phyloP scores from a whole-genome alignment of 2,113 vertebrate species.

The Saguinus imperator region DNA sequence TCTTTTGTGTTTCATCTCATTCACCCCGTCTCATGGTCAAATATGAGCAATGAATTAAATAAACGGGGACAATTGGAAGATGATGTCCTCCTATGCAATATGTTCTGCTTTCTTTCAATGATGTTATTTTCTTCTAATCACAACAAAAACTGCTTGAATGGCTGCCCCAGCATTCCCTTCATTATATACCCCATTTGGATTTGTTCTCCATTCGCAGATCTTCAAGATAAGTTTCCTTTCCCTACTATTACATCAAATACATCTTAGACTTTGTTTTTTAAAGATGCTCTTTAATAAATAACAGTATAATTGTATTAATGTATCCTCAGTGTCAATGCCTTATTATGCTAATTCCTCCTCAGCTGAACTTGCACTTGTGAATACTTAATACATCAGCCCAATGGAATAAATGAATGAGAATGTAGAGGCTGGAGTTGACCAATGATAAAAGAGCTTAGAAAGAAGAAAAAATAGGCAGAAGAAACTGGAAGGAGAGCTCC shows the following conservation, averaged over 20 bases:
- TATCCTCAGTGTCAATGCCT: not conserved
- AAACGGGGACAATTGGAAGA: not conserved
- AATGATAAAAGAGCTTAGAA: not conserved
- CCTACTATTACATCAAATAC: not conserved
- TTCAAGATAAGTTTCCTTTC: not conserved
- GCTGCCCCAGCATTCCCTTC: not conserved
- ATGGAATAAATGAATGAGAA: not conserved
- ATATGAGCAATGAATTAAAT: not conserved
- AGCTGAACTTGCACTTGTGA: not conserved
- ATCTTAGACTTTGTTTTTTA: not conserved
- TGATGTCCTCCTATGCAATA: not conserved
- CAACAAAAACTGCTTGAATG: not conserved
- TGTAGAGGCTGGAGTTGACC: not conserved
- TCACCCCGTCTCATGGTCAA: not conserved
- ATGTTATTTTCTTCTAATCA: not conserved
- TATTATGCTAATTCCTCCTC: not conserved
- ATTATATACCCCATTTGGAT: not conserved
- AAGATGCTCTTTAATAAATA: not conserved
- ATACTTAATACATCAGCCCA: not conserved
- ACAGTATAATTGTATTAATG: not conserved
- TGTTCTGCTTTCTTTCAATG: not conserved
- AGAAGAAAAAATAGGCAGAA: not conserved
- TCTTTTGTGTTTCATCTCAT: not conserved
- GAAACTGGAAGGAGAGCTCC: not conserved
- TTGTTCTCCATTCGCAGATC: not conserved